Percentiles rank a stretch among this genome's conserved stretches.
Conservation (phyloP, 2,888 invertebrate genomes). For the Artemia sinica region DNA sequence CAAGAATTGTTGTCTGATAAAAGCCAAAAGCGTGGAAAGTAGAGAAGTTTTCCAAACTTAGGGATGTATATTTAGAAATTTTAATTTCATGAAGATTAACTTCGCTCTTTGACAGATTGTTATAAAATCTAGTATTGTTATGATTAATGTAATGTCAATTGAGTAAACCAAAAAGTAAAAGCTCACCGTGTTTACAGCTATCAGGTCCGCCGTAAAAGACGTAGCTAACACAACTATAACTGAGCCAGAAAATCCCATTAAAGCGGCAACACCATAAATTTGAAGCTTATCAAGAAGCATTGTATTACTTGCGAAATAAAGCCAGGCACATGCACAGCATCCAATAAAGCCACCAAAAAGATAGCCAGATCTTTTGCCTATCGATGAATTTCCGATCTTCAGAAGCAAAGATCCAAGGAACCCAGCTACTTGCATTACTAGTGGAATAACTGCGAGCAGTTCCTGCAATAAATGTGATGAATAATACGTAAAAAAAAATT, state of each 20-base stretch:
- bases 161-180: neutral
- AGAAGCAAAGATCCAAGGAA: slow-evolving; percentile 35
- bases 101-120: no score
- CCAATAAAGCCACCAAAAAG: slow-evolving; percentile 16
- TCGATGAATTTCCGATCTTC: slow-evolving; percentile 30
- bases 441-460: slow-evolving; percentile 35
- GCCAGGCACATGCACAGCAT: slow-evolving; percentile 19
- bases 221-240: slow-evolving; percentile 26
- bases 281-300: slow-evolving; percentile 12
- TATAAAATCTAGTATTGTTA: no score
- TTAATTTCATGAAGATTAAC: no score
- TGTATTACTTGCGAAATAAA: slow-evolving; percentile 16
- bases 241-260: slow-evolving; percentile 26
- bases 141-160: neutral
- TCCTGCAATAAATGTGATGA: neutral
- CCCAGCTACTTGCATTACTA: slow-evolving; percentile 37
- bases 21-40: no score
- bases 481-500: neutral
- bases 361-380: slow-evolving; percentile 33
- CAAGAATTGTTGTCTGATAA: no score
- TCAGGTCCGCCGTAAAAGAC: slow-evolving; percentile 28
- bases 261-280: slow-evolving; percentile 26
- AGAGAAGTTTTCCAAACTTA: no score
- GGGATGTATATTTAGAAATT: no score
- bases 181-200: slow-evolving; percentile 27